phyloP scores from a whole-genome alignment of 2,888 invertebrate genomes.

The Agriopis aurantiaria region DNA sequence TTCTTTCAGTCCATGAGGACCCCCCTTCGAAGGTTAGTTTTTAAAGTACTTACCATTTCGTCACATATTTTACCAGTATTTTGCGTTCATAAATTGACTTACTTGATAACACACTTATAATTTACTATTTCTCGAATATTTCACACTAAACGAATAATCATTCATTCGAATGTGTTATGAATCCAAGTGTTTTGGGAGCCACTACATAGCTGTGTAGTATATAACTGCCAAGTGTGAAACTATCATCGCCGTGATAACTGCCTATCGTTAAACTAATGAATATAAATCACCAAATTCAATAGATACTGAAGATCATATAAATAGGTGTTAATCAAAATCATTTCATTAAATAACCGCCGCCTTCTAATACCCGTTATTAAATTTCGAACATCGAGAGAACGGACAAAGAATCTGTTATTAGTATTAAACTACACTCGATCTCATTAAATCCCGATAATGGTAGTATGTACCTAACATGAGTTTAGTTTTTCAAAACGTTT shows the following conservation, averaged over 20 bases:
- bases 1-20: no score
- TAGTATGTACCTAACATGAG: slow-evolving; percentile 47
- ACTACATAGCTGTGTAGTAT: slow-evolving; percentile 10
- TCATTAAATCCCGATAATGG: slow-evolving; percentile 36
- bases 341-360: slow-evolving; percentile 30
- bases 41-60: no score
- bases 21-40: no score
- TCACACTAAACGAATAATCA: background rate
- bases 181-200: slow-evolving; percentile 6
- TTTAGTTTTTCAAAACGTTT: slow-evolving; percentile 54
- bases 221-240: slow-evolving; percentile 24
- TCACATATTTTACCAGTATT: no score
- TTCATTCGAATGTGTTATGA: background rate
- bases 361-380: slow-evolving; percentile 36
- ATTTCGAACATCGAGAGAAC: slow-evolving; percentile 26
- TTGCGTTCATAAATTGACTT: no score
- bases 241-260: slow-evolving; percentile 31
- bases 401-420: slow-evolving; percentile 32
- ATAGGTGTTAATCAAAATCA: slow-evolving; percentile 40
- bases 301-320: slow-evolving; percentile 37
- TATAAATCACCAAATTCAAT: slow-evolving; percentile 34
- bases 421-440: slow-evolving; percentile 27
- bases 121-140: no score
- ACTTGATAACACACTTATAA: no score
- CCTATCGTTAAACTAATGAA: slow-evolving; percentile 35